Base-by-base conservation (phyloP, 2,888 invertebrate species). In the Trissoscelio sp. region DNA sequence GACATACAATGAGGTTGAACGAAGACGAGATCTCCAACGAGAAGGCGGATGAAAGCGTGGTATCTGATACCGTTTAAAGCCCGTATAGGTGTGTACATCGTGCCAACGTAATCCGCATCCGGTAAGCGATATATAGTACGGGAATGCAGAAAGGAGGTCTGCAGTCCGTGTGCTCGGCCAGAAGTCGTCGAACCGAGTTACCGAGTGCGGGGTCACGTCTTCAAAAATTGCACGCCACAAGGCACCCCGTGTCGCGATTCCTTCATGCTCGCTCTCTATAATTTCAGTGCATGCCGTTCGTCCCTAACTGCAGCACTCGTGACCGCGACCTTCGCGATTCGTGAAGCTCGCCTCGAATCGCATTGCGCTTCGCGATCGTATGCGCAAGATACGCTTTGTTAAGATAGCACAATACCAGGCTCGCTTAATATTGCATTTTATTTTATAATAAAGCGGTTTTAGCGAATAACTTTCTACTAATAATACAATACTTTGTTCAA, bases 181-280 rank as follows among this genome's bases (percentile, higher is more conserved):
- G 77, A 69, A 82, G 73, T 82, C 77, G 82, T 78, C 79, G 79
- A 77, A 77, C 58, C 72, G 74, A 74, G 78, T 72, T 73, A 73
- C 77, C 66, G 62, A 22, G 60, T 44, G 66, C 79, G 82, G 74
- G 85, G 86, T 88, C 88, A 88, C 88, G 88, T 88, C 85, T 86
- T 82, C 81, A 84, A 87, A 88, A 86, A 88, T 88, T 87, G 86
- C 86, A 85, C 83, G 84, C 83, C 80, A 73, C 75, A 72, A 78
- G 79, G 80, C 79, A 75, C 66, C 85, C 85, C 83, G 81, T 84
- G 85, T 85, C 85, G 86, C 87, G 84, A 84, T 83, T 85, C 79
- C 82, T 84, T 84, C 82, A 67, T 62, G 75, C 62, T 66, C 70
- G 83, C 70, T 81, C 85, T 83, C 86, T 87, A 83, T 86, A 87